These are phyloP conservation scores for Sciaenops ocellatus DNA, from an alignment of 2,797 vertebrate genomes.

Conservation along the genomic window DNA sequence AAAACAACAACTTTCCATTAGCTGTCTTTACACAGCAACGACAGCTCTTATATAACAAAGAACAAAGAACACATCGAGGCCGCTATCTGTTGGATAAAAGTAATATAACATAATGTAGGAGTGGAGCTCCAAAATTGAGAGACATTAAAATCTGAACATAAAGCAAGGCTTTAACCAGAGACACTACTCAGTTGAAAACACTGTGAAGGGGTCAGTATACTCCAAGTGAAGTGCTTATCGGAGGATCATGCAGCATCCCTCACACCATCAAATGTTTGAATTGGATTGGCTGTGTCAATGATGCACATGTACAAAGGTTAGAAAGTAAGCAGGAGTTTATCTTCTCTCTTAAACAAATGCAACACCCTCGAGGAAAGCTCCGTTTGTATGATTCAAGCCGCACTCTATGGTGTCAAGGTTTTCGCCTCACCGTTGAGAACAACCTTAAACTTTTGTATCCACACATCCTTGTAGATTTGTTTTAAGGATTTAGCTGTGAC, in stretches of 20 bases:
- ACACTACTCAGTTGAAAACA: neutral
- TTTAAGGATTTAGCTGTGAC: neutral
- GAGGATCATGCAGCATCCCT: neutral
- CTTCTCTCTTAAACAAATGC: neutral
- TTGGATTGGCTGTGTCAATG: neutral
- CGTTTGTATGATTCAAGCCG: too few species aligned
- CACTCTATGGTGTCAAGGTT: neutral
- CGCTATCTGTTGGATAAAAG: neutral
- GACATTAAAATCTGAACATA: neutral
- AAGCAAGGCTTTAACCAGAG: neutral
- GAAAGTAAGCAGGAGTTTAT: neutral
- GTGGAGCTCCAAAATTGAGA: neutral
- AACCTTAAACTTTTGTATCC: too few species aligned
- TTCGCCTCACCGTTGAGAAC: neutral
- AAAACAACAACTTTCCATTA: neutral
- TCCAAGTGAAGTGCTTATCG: neutral
- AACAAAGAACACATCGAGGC: neutral
- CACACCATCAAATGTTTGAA: neutral
- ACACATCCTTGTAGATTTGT: neutral
- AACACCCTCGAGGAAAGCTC: neutral
- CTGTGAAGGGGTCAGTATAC: neutral
- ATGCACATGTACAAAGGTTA: neutral
- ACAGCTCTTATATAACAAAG: neutral
- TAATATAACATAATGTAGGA: neutral
- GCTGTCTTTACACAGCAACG: constrained; percentile 5